Evolutionary conservation across 2,797 vertebrate genomes (phyloP).

Genomic region (Jordanella pulchra): DNA sequence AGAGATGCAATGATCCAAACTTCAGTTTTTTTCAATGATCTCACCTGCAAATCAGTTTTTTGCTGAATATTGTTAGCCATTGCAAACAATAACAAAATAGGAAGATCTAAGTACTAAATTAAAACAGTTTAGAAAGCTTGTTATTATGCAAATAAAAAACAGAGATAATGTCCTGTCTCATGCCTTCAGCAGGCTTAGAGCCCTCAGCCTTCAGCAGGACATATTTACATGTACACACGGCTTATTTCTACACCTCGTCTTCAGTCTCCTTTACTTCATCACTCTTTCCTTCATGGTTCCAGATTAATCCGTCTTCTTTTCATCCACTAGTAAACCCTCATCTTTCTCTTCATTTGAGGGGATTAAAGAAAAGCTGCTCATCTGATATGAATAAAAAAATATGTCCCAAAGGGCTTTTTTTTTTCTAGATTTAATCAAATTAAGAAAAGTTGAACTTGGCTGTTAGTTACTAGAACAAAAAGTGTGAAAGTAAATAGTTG

Average conservation of each 20-base stretch:
- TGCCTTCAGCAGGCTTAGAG: conserved; percentile 14
- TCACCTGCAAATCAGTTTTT: neutral
- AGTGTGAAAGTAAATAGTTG: neutral
- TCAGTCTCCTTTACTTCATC: conserved; percentile 17
- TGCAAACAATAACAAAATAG: neutral
- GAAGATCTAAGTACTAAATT: neutral
- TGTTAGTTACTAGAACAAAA: neutral
- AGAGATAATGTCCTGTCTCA: conserved; percentile 13
- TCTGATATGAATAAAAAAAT: too few species aligned
- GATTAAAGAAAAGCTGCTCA: too few species aligned
- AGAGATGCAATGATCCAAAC: neutral
- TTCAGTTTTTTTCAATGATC: neutral
- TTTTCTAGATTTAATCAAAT: neutral
- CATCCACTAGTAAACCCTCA: neutral
- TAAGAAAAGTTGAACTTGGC: neutral
- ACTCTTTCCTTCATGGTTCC: neutral
- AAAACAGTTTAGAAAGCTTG: too few species aligned
- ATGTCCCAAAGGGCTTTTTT: neutral
- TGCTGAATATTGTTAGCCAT: neutral
- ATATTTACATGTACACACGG: conserved; percentile 62
- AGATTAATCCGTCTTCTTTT: neutral
- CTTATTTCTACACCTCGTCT: conserved; percentile 45
- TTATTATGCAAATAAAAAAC: neutral
- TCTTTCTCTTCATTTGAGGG: neutral
- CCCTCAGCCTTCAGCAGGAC: conserved; percentile 13